phyloP scores from a whole-genome alignment of 2,888 invertebrate genomes.

The Lithophane leautieri region DNA sequence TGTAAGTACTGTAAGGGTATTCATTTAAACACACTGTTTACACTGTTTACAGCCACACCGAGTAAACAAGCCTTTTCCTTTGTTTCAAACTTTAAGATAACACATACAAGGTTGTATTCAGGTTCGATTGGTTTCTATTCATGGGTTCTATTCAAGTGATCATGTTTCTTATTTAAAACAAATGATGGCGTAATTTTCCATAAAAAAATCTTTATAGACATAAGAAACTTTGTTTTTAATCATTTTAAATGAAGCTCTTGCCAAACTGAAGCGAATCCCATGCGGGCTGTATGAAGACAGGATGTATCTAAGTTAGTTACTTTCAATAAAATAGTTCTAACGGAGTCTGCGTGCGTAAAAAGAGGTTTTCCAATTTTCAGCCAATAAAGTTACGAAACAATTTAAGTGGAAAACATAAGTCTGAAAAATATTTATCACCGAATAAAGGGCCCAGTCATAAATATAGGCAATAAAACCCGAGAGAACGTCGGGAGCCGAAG shows the following conservation, averaged over 20 bases:
- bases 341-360: not conserved
- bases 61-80: constrained; percentile 13
- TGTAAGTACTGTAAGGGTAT: not conserved
- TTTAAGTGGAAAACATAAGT: constrained; percentile 3
- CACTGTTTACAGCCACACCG: not conserved
- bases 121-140: no score
- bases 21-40: not conserved
- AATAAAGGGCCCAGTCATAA: constrained; percentile 21
- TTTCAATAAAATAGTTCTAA: not conserved
- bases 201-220: not conserved
- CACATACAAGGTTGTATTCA: not conserved
- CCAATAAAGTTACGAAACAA: constrained; percentile 9
- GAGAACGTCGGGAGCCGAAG: not conserved
- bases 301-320: no score
- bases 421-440: constrained; percentile 9
- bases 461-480: constrained; percentile 33
- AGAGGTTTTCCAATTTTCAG: not conserved
- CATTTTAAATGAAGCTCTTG: not conserved
- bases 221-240: not conserved
- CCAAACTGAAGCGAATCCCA: not conserved
- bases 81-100: not conserved
- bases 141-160: no score
- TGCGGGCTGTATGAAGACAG: not conserved
- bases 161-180: not conserved
- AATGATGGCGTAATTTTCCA: not conserved